Percentiles rank a stretch among this genome's conserved stretches.
Conservation (phyloP, 2,113 vertebrate species). For the Misgurnus mizolepis region DNA sequence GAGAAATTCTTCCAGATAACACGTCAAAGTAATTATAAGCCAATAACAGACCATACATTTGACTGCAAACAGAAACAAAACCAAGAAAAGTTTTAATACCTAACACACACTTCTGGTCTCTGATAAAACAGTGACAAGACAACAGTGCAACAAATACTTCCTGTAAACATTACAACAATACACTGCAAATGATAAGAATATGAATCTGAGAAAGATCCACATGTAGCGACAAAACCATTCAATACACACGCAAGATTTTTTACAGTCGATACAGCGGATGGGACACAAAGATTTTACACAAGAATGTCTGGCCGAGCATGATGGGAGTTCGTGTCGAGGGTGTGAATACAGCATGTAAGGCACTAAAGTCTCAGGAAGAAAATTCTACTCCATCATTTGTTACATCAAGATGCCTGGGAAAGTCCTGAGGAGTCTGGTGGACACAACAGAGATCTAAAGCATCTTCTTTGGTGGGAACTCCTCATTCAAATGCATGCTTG, state of each 20-base stretch:
- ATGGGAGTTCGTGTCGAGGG: slow-evolving; percentile 9
- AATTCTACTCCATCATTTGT: slow-evolving; percentile 1
- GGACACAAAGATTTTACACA: neutral
- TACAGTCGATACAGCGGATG: neutral
- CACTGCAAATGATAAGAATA: slow-evolving; percentile 10
- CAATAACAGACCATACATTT: neutral
- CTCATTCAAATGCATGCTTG: slow-evolving; percentile 11
- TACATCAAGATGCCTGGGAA: slow-evolving; percentile 21
- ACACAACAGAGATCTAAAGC: neutral
- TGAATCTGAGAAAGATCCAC: neutral
- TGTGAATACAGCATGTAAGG: slow-evolving; percentile 44
- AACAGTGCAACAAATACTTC: neutral
- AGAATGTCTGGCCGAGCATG: neutral
- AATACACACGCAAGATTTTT: neutral
- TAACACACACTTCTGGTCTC: neutral
- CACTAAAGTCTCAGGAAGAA: slow-evolving; percentile 46
- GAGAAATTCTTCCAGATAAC: too few species aligned
- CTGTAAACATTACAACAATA: neutral
- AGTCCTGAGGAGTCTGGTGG: slow-evolving; percentile 41
- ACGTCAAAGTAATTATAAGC: neutral
- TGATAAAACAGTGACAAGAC: neutral
- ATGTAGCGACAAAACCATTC: neutral
- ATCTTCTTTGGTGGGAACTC: neutral
- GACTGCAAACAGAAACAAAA: neutral
- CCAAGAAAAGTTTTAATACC: neutral